These are phyloP conservation scores for Holacanthus passer DNA, from an alignment of 2,113 vertebrate genomes.

Conservation along the genomic window DNA sequence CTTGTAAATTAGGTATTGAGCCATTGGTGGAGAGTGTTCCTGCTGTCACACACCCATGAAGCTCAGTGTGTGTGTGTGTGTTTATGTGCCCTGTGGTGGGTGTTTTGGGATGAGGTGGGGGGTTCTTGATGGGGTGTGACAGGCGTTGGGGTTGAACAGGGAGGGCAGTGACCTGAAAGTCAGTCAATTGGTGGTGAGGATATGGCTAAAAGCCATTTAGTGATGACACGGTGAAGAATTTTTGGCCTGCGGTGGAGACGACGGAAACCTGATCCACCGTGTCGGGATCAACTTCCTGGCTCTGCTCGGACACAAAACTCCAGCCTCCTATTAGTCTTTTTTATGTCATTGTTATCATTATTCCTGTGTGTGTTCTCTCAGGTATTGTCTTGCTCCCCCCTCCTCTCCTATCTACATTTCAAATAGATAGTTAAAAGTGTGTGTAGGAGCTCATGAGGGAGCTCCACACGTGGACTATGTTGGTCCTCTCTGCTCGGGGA, in stretches of 20 bases:
- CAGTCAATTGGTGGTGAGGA: constrained; percentile 54
- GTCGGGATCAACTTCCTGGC: not conserved
- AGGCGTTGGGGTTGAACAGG: constrained; percentile 52
- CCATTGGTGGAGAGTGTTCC: constrained; percentile 65
- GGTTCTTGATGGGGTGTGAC: constrained; percentile 68
- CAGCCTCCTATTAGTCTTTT: too few relatives aligned
- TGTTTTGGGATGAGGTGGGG: constrained; percentile 24
- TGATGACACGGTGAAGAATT: constrained; percentile 40
- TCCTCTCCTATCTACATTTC: not conserved
- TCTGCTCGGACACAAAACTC: not conserved
- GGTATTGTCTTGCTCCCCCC: rapidly evolving
- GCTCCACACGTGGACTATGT: not conserved
- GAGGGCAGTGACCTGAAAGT: constrained; percentile 59
- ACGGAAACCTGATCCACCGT: constrained; percentile 19
- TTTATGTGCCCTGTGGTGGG: constrained; percentile 28
- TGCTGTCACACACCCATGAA: constrained; percentile 59
- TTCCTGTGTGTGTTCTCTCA: not conserved
- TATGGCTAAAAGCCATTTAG: constrained; percentile 60
- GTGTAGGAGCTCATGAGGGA: constrained; percentile 4
- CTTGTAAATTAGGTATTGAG: constrained; percentile 82
- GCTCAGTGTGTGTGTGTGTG: constrained; percentile 18
- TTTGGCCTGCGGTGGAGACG: not conserved
- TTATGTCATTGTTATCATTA: not conserved
- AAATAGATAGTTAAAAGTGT: not conserved
- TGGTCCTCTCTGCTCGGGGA: constrained; percentile 12